Evolutionary conservation across 2,113 vertebrate species (phyloP).

Genomic region (Epinephelus lanceolatus): DNA sequence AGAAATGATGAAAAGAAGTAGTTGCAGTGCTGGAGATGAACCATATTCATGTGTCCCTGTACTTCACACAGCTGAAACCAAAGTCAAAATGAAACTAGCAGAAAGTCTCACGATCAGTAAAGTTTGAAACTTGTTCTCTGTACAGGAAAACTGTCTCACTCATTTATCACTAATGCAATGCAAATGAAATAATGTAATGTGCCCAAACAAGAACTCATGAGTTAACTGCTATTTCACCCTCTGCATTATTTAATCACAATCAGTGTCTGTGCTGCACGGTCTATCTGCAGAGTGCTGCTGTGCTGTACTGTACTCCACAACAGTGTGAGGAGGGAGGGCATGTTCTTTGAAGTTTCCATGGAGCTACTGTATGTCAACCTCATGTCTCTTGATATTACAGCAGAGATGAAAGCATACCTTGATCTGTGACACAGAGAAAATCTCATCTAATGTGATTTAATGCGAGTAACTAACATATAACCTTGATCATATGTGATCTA

Average conservation of each 20-base stretch:
- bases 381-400: slow-evolving; percentile 8
- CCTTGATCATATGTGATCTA: slow-evolving; percentile 34
- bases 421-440: slow-evolving; percentile 40
- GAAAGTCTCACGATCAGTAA: neutral
- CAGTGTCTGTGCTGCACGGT: neutral
- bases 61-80: slow-evolving; percentile 1
- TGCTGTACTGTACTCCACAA: slow-evolving; percentile 14
- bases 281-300: slow-evolving; percentile 10
- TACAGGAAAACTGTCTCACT: neutral
- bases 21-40: neutral
- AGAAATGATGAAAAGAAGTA: neutral
- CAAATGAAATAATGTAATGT: neutral
- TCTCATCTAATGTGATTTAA: slow-evolving; percentile 15
- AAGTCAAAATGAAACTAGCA: neutral
- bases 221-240: neutral
- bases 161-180: neutral
- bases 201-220: neutral
- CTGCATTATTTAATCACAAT: slow-evolving; percentile 26
- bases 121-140: neutral
- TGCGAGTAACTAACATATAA: slow-evolving; percentile 16
- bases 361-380: slow-evolving; percentile 14
- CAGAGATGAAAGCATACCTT: slow-evolving; percentile 39
- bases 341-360: slow-evolving; percentile 38
- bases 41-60: neutral
- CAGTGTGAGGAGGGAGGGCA: neutral